These are phyloP conservation scores for Ciconia boyciana DNA, from an alignment of 2,113 vertebrate genomes.

Conservation along the genomic window DNA sequence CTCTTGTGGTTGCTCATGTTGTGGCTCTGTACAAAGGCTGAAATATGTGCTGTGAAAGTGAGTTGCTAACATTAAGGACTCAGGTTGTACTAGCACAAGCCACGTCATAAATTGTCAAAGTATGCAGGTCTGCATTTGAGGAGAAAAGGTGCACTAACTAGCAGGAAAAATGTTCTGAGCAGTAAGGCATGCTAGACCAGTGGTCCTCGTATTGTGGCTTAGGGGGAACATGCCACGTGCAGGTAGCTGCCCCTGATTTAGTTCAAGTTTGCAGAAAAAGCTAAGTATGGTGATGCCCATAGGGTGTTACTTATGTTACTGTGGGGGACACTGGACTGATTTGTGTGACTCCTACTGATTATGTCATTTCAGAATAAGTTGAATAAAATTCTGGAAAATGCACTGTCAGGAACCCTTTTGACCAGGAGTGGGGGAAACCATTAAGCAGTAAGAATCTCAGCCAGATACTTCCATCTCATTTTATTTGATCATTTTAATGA, in stretches of 20 bases:
- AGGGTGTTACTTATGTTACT: background rate
- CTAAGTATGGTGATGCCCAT: background rate
- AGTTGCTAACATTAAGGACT: background rate
- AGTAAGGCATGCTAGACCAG: accelerated
- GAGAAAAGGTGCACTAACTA: background rate
- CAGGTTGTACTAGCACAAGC: no score
- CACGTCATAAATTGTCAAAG: background rate
- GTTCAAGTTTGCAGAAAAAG: background rate
- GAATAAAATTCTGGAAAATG: background rate
- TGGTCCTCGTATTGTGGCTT: accelerated
- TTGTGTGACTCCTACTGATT: background rate
- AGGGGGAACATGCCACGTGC: accelerated
- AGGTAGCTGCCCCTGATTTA: background rate
- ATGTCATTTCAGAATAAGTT: background rate
- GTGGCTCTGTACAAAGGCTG: background rate
- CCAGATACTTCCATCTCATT: slow-evolving; percentile 6
- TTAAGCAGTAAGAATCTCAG: slow-evolving; percentile 12
- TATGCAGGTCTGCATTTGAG: background rate
- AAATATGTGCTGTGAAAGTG: background rate
- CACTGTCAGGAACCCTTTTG: background rate
- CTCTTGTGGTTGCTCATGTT: background rate
- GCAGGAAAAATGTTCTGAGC: background rate
- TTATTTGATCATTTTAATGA: slow-evolving; percentile 36
- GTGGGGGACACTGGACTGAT: background rate
- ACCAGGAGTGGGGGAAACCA: background rate